phyloP scores from a whole-genome alignment of 1,140 invertebrate species.

The Lasioglossum baleicum region DNA sequence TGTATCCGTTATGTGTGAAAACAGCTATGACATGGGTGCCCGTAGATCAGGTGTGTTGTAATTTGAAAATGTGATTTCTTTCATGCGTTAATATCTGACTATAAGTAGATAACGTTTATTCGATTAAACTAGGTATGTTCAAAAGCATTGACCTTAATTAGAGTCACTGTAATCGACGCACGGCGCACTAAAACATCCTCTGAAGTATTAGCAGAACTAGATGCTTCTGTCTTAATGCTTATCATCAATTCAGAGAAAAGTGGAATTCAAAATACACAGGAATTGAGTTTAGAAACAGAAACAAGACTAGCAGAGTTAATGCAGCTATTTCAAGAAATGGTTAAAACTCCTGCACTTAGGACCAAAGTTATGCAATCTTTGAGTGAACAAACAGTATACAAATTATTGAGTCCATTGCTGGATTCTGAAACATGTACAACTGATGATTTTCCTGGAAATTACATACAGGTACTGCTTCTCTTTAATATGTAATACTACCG shows the following conservation, averaged over 20 bases:
- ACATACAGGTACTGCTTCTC: conserved; percentile 62
- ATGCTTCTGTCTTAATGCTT: conserved; percentile 71
- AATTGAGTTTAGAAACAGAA: conserved; percentile 59
- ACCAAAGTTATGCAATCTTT: conserved; percentile 72
- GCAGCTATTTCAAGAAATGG: conserved; percentile 78
- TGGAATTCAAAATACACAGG: conserved; percentile 55
- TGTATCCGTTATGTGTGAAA: conserved; percentile 76
- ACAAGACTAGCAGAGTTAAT: conserved; percentile 74
- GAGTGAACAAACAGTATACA: conserved; percentile 68
- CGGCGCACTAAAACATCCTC: conserved; percentile 50
- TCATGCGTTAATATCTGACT: neutral
- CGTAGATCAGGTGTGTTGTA: conserved; percentile 67
- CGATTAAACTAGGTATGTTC: conserved; percentile 67
- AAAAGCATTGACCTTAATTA: conserved; percentile 73
- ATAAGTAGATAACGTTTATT: neutral
- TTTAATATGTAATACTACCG: neutral
- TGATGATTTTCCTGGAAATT: conserved; percentile 66
- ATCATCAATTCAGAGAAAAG: conserved; percentile 64
- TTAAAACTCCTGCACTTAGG: conserved; percentile 69
- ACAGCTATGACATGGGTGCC: conserved; percentile 78
- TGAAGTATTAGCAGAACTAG: conserved; percentile 69
- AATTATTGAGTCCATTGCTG: conserved; percentile 67
- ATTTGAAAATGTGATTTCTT: conserved; percentile 15
- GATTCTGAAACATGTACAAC: conserved; percentile 47
- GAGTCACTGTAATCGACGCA: conserved; percentile 69